phyloP scores from a whole-genome alignment of 2,113 vertebrate species.

The Aspidoscelis tigris region DNA sequence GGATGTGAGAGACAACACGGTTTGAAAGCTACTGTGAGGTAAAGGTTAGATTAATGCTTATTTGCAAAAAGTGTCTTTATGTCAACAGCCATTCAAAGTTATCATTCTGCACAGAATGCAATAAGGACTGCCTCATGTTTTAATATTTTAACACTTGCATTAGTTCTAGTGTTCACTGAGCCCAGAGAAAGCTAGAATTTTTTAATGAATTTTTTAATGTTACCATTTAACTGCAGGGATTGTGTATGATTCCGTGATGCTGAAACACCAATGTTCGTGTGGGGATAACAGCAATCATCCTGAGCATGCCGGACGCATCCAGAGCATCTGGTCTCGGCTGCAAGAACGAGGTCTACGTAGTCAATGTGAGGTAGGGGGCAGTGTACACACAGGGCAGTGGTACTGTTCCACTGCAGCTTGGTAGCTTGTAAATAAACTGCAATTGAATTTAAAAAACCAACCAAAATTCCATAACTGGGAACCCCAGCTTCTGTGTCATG shows the following conservation, averaged over 20 bases:
- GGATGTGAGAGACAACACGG: too few relatives aligned
- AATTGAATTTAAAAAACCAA: not conserved
- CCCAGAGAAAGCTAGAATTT: not conserved
- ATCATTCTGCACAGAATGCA: not conserved
- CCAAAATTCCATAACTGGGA: not conserved
- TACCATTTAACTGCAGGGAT: conserved; percentile 76
- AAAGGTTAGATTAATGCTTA: too few relatives aligned
- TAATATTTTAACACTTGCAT: not conserved
- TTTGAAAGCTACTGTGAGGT: too few relatives aligned
- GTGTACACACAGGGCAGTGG: not conserved
- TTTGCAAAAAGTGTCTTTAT: not conserved
- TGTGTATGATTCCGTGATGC: conserved; percentile 91
- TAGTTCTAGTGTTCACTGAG: not conserved
- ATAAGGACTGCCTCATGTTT: too few relatives aligned
- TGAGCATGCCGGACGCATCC: conserved; percentile 87
- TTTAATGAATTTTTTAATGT: not conserved
- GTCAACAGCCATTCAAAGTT: not conserved
- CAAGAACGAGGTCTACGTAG: conserved; percentile 85
- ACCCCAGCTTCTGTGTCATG: not conserved
- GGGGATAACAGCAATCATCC: conserved; percentile 90
- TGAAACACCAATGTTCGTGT: conserved; percentile 91
- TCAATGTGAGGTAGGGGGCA: conserved; percentile 85
- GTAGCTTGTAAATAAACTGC: not conserved
- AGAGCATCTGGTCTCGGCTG: conserved; percentile 92
- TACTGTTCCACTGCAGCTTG: not conserved